A percentile compares a stretch with the other conserved stretches of the same genome.
Evolutionary conservation across 2,888 invertebrate species (phyloP).

Genomic region (Empis livida): DNA sequence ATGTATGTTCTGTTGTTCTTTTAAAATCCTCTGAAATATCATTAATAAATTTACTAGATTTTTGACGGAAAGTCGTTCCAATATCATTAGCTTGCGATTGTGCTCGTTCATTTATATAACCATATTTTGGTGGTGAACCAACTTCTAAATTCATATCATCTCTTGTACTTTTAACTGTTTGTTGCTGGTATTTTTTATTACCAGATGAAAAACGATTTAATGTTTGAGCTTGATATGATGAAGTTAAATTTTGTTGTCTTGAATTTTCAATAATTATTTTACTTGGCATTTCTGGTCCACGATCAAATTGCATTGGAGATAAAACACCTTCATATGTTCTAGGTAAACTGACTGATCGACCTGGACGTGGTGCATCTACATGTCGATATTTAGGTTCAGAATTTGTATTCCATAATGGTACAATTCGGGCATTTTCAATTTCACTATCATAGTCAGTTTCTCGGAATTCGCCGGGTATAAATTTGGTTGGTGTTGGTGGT

Average conservation of each 20-base stretch:
- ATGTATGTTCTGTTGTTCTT: conserved; percentile 23
- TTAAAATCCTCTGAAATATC: conserved; percentile 50
- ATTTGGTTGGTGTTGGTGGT: conserved; percentile 48
- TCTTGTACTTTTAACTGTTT: conserved; percentile 16
- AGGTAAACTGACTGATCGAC: conserved; percentile 41
- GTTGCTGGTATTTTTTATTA: conserved; percentile 16
- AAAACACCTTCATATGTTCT: conserved; percentile 39
- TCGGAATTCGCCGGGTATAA: conserved; percentile 48
- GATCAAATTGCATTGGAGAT: conserved; percentile 50
- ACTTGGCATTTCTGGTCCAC: conserved; percentile 37
- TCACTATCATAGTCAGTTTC: conserved; percentile 62
- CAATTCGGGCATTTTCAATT: conserved; percentile 45
- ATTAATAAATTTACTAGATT: conserved; percentile 52
- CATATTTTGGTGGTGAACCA: conserved; percentile 47
- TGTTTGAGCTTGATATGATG: conserved; percentile 23
- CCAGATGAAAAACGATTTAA: conserved; percentile 25
- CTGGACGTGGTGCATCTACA: conserved; percentile 43
- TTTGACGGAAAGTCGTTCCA: conserved; percentile 53
- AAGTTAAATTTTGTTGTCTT: conserved; percentile 12
- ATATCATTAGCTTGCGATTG: conserved; percentile 49
- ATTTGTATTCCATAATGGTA: conserved; percentile 49
- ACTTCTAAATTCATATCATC: conserved; percentile 37
- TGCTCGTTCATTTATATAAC: conserved; percentile 37
- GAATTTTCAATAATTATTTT: conserved; percentile 26
- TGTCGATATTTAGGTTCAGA: conserved; percentile 46